Evolutionary conservation across 1,140 invertebrate genomes (phyloP).

Genomic region (Helicoverpa zea): DNA sequence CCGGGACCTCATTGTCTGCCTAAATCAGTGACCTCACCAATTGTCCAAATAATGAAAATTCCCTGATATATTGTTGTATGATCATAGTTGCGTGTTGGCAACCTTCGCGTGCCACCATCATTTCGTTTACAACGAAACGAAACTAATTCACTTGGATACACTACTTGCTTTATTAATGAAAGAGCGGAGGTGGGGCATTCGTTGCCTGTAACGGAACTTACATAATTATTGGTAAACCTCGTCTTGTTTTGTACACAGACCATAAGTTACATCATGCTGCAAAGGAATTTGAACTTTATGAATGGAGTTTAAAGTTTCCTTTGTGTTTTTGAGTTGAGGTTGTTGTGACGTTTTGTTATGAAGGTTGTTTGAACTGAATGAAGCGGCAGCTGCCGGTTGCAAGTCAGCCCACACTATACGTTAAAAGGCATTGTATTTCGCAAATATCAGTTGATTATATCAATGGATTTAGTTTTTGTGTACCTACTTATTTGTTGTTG

Average conservation of each 20-base stretch:
- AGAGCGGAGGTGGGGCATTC: conserved; percentile 61
- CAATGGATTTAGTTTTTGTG: conserved; percentile 43
- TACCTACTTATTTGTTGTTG: conserved; percentile 9
- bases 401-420: conserved; percentile 53
- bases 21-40: too few species aligned
- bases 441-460: conserved; percentile 50
- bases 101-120: conserved; percentile 52
- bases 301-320: conserved; percentile 11
- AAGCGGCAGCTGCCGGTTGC: conserved; percentile 57
- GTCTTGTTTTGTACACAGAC: conserved; percentile 3
- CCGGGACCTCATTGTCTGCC: too few species aligned
- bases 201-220: conserved; percentile 69
- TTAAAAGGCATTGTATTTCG: conserved; percentile 54
- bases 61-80: conserved; percentile 17
- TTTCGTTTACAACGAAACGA: conserved; percentile 50
- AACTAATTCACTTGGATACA: conserved; percentile 57
- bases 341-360: conserved; percentile 38
- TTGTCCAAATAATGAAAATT: too few species aligned
- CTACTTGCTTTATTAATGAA: conserved; percentile 67
- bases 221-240: conserved; percentile 71
- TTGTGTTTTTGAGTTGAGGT: background rate
- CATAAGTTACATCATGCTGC: background rate
- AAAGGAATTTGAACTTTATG: conserved; percentile 39
- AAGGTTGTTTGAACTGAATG: conserved; percentile 58
- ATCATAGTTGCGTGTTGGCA: conserved; percentile 45